Evolutionary conservation across 2,113 vertebrate species (phyloP), one percentile per base, ranked within the genome.

Genomic region (Eupsittula cactorum): DNA sequence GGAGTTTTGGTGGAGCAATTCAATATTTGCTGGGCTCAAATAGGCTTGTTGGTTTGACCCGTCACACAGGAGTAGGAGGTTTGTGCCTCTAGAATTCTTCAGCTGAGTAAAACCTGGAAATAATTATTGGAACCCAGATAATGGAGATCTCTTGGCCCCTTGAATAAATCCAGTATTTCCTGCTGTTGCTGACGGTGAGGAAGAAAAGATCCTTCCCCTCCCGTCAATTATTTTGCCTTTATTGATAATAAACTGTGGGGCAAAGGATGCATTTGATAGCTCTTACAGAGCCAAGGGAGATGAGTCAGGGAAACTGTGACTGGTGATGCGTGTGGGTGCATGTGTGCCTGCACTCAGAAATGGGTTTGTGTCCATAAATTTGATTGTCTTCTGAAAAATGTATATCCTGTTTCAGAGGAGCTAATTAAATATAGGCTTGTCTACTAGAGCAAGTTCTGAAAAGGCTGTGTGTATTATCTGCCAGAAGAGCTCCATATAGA

Each of bases 341-440:
- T 3, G 11, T 16, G 24, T 23, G 35, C 42, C 9, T 1, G 1
- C 33, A 11, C 33, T 39, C 46, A 35, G 46, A 33, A 59, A 60
- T 6, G 12, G 13, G 13, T 90, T 75, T 71, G 60, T 71, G 75
- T 75, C 85, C 55, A 18, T 31, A 31, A 67, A 80, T 90, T 70
- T 59, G n/a, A 47, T 49, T 1, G 0, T 42, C 23, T 57, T 28
- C 46, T 47, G 55, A 35, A 65, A 92, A 63, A 59, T 0, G 4
- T 35, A 33, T 18, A 20, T 47, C 50, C 64, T 0, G 0, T 55
- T 83, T 64, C 35, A 55, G 60, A 74, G 10, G 10, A 88, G 25
- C 29, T 91, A 88, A 93, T 95, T 93, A 87, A 95, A 95, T 84
- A 21, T 28, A 55, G 85, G 31, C 60, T 86, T 39, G 46, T 46